Evolutionary conservation across 2,113 vertebrate species (phyloP).

Genomic region (Vireo altiloquus): DNA sequence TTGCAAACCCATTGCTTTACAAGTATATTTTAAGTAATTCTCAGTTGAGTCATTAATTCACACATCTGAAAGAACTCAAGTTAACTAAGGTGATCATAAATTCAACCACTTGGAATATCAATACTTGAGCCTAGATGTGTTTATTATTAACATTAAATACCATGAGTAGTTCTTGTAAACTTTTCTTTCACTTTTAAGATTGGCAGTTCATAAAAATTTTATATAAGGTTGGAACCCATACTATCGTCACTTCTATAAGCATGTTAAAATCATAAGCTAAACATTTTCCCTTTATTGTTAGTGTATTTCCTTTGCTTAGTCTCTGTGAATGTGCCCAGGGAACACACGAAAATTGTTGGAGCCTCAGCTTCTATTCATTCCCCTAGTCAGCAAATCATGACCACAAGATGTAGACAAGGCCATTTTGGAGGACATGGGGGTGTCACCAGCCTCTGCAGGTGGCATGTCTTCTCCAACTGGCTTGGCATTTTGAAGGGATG

Average conservation of each 20-base stretch:
- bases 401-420: background rate
- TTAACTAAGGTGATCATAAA: background rate
- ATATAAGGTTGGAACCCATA: background rate
- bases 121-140: background rate
- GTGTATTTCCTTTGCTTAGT: slow-evolving; percentile 19
- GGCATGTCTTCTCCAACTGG: background rate
- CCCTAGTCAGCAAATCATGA: background rate
- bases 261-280: slow-evolving; percentile 16
- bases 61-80: background rate
- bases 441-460: background rate
- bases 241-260: background rate
- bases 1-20: background rate
- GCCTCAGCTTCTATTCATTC: background rate
- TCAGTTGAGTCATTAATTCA: slow-evolving; percentile 13
- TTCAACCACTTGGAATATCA: background rate
- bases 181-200: background rate
- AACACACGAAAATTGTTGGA: background rate
- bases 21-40: background rate
- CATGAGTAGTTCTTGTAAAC: background rate
- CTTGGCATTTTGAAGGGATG: background rate
- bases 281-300: slow-evolving; percentile 24
- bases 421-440: background rate
- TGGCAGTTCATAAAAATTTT: background rate
- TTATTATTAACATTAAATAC: background rate
- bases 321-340: background rate